Evolutionary conservation across 2,113 vertebrate genomes (phyloP), one percentile per base, ranked within the genome.

Genomic region (Prionailurus viverrinus): DNA sequence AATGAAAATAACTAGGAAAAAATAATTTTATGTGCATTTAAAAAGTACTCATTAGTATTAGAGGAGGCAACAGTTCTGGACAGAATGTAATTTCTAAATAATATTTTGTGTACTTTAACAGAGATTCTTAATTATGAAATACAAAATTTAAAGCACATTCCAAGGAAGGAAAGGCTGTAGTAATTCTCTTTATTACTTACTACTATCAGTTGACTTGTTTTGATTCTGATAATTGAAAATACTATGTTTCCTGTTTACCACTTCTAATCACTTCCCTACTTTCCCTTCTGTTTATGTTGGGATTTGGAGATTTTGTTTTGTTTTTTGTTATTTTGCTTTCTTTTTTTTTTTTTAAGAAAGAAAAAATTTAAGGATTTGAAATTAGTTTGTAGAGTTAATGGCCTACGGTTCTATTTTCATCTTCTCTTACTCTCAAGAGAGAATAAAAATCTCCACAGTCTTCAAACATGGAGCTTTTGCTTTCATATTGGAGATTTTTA

Each of bases 381-480:
- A 41, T 33, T 39, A 8, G 23, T 86, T 21, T 76, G 25, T 48
- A 76, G 41, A 65, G 4, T 36, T 80, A 33, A 29, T 53, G 91
- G 92, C 8, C 58, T 86, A 39, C 21, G 86, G 9, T 69, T 58
- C 48, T 4, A 29, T 55, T 4, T 88, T 63, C 16, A 6, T 53
- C n/a, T 81, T 83, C 65, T 96, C 78, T 96, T 87, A 87, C 11
- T 97, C 65, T 33, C 48, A 91, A 89, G 18, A 86, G 81, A 93
- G 11, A 91, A 45, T 7, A 93, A 66, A 94, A 89, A 71, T 14
- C 23, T 97, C 16, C 31, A 71, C 83, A 63, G 31, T 82, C 65
- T 92, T 86, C 63, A 86, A 79, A 68, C 27, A 36, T 0, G 23
- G 13, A 31, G 33, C 7, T 87, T 83, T 61, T 63, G 3, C 33